Evolutionary conservation across 2,888 invertebrate species (phyloP).

Genomic region (Orthosia cruda): DNA sequence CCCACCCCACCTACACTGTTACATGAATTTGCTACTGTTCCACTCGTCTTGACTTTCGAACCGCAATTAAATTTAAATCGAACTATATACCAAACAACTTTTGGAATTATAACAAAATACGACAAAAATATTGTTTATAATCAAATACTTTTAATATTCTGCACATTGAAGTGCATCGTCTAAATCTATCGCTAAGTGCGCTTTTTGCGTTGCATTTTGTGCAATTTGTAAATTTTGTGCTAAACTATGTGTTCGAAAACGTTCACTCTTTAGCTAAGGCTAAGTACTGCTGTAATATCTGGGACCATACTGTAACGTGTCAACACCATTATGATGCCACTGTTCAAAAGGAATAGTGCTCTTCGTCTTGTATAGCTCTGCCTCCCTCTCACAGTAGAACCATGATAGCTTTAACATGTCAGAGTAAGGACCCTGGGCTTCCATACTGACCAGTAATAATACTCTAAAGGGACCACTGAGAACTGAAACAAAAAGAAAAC

Average conservation of each 20-base stretch:
- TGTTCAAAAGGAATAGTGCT: too few relatives aligned
- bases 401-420: too few relatives aligned
- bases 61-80: too few relatives aligned
- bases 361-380: too few relatives aligned
- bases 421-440: slow-evolving; percentile 3
- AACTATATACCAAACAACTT: too few relatives aligned
- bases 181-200: slow-evolving; percentile 34
- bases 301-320: too few relatives aligned
- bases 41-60: too few relatives aligned
- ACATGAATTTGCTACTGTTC: too few relatives aligned
- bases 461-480: slow-evolving; percentile 84
- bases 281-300: slow-evolving; percentile 29
- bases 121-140: neutral
- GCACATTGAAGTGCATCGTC: slow-evolving; percentile 39
- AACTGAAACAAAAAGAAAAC: slow-evolving; percentile 87
- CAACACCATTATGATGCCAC: too few relatives aligned
- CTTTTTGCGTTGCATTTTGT: slow-evolving; percentile 61
- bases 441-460: slow-evolving; percentile 72
- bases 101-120: slow-evolving; percentile 15
- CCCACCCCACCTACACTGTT: too few relatives aligned
- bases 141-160: neutral
- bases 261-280: slow-evolving; percentile 34
- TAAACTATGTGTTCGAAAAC: slow-evolving; percentile 39
- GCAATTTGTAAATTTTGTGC: slow-evolving; percentile 64
- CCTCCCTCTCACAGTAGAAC: too few relatives aligned